Conservation (phyloP, 2,888 invertebrate genomes). For the Drosophila histrio region DNA sequence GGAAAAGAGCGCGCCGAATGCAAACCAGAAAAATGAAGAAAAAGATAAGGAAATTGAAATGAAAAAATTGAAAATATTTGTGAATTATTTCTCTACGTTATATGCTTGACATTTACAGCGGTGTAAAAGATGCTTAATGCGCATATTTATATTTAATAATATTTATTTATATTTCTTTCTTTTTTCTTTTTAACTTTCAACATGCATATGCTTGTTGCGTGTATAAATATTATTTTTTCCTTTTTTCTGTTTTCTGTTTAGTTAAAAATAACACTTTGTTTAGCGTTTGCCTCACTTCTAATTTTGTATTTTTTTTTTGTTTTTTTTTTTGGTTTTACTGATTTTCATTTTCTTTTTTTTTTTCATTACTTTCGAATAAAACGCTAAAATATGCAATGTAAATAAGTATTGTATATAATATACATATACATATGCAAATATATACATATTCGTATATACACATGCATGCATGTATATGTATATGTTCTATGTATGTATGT, state of each 20-base stretch:
- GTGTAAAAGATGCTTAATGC: conserved; percentile 51
- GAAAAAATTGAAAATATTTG: neutral
- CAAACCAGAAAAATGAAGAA: neutral
- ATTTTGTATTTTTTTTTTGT: conserved; percentile 23
- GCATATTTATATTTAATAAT: conserved; percentile 39
- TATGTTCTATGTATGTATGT: conserved; percentile 37
- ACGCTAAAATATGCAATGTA: conserved; percentile 76
- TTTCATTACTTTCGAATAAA: conserved; percentile 58
- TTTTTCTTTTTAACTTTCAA: conserved; percentile 48
- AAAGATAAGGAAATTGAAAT: neutral
- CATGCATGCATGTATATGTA: conserved; percentile 29
- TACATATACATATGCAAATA: conserved; percentile 30
- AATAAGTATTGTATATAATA: conserved; percentile 68
- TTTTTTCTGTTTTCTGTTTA: conserved; percentile 21
- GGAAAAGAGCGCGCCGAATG: conserved; percentile 8
- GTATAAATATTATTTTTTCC: conserved; percentile 46
- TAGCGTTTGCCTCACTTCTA: conserved; percentile 49
- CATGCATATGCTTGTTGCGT: conserved; percentile 40
- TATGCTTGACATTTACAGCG: conserved; percentile 70
- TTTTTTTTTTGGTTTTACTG: conserved; percentile 14
- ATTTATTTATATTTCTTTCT: conserved; percentile 19
- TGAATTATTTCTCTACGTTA: conserved; percentile 35
- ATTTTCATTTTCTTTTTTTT: conserved; percentile 22
- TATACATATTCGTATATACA: conserved; percentile 40
- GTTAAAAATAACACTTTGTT: conserved; percentile 69